These are phyloP conservation scores for Antennarius striatus DNA, from an alignment of 2,113 vertebrate species.

Conservation along the genomic window DNA sequence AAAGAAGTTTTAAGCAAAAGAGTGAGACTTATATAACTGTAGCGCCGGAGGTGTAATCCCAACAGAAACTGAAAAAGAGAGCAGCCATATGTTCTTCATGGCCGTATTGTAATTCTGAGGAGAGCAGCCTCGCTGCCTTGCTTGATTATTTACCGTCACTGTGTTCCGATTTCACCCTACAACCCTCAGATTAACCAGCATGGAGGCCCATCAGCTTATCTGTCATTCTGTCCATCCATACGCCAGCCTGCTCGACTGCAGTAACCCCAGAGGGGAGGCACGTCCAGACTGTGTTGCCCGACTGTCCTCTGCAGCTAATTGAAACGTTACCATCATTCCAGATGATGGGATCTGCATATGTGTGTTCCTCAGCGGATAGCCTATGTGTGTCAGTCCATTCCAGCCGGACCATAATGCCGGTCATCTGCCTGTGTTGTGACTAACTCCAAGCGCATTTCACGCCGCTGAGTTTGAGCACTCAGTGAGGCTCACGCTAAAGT, in stretches of 20 bases:
- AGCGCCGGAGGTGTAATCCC: constrained; percentile 42
- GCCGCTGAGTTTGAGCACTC: constrained; percentile 50
- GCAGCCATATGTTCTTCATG: constrained; percentile 51
- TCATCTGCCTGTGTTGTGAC: constrained; percentile 64
- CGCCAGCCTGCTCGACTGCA: constrained; percentile 56
- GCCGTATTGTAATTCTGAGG: constrained; percentile 53
- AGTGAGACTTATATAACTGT: constrained; percentile 46
- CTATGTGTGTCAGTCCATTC: constrained; percentile 40
- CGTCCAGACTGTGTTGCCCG: constrained; percentile 64
- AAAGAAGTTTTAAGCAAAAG: constrained; percentile 31
- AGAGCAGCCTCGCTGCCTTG: constrained; percentile 51
- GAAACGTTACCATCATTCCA: constrained; percentile 55
- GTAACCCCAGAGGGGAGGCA: constrained; percentile 68
- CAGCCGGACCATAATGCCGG: constrained; percentile 53
- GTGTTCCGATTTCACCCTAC: constrained; percentile 45
- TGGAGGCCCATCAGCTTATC: constrained; percentile 54
- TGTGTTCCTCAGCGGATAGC: constrained; percentile 27
- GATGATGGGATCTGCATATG: constrained; percentile 51
- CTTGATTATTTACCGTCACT: constrained; percentile 56
- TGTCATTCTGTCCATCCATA: constrained; percentile 51
- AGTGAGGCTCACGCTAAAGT: constrained; percentile 52
- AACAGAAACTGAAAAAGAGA: constrained; percentile 48
- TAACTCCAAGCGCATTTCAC: constrained; percentile 45
- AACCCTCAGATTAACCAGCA: constrained; percentile 60
- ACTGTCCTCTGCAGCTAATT: constrained; percentile 69